These are phyloP conservation scores for Coenobita brevimanus DNA, from an alignment of 1,140 invertebrate species.

Conservation along the genomic window DNA sequence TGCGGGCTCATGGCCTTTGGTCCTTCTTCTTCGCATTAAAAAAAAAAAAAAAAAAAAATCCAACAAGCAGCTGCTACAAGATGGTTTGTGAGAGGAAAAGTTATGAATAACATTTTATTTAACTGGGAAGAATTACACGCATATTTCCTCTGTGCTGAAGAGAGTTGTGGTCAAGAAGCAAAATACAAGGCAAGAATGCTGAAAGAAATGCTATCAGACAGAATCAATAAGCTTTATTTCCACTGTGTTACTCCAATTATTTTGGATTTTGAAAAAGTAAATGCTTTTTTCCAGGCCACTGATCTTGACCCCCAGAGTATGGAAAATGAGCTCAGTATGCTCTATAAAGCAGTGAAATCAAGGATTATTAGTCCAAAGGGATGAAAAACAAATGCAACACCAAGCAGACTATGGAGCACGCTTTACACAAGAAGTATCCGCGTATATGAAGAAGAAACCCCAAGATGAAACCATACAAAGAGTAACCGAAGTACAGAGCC, in stretches of 20 bases:
- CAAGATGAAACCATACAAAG: constrained; percentile 20
- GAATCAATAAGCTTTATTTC: constrained; percentile 32
- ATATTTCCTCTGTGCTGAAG: constrained; percentile 21
- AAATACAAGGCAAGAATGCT: constrained; percentile 36
- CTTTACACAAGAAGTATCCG: constrained; percentile 23
- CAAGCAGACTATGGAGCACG: constrained; percentile 16
- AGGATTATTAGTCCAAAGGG: constrained; percentile 31
- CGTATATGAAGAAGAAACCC: background rate
- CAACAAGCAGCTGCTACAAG: constrained; percentile 37
- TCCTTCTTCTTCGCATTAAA: too few relatives aligned
- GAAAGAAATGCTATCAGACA: constrained; percentile 30
- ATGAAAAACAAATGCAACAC: constrained; percentile 3
- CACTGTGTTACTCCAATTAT: constrained; percentile 11
- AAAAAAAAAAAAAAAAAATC: too few relatives aligned
- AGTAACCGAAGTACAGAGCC: constrained; percentile 11
- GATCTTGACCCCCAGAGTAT: constrained; percentile 35
- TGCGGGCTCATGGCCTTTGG: too few relatives aligned
- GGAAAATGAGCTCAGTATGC: constrained; percentile 22
- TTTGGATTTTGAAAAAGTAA: constrained; percentile 34
- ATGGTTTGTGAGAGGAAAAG: constrained; percentile 37
- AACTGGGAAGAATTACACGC: constrained; percentile 30
- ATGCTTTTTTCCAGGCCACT: constrained; percentile 28
- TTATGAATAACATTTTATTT: constrained; percentile 13
- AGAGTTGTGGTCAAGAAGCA: constrained; percentile 24
- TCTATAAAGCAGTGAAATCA: constrained; percentile 9